phyloP scores from a whole-genome alignment of 1,140 invertebrate genomes.

The Drosophila equinoxialis region DNA sequence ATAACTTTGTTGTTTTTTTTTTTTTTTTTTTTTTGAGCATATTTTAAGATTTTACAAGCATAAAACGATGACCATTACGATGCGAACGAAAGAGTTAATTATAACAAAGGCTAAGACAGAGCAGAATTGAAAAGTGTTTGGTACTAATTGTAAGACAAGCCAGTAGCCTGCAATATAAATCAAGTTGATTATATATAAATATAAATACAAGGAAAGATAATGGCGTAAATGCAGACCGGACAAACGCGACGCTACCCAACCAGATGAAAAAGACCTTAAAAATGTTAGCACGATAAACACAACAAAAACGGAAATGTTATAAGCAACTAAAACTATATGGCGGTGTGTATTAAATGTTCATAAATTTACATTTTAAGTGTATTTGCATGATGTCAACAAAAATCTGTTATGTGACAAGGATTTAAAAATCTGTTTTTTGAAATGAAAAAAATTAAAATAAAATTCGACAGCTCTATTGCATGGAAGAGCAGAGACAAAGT shows the following conservation, averaged over 20 bases:
- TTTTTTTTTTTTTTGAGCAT: conserved; percentile 68
- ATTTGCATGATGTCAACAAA: conserved; percentile 49
- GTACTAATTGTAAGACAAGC: conserved; percentile 39
- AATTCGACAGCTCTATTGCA: conserved; percentile 65
- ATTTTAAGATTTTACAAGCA: conserved; percentile 75
- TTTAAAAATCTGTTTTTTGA: conserved; percentile 53
- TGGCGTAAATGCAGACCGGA: not conserved
- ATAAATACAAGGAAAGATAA: not conserved
- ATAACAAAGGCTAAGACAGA: conserved; percentile 19
- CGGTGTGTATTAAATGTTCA: conserved; percentile 64
- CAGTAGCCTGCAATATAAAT: conserved; percentile 65
- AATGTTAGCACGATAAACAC: conserved; percentile 51
- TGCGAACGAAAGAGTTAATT: not conserved
- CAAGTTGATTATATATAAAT: conserved; percentile 33
- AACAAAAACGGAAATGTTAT: conserved; percentile 33
- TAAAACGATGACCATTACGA: conserved; percentile 38
- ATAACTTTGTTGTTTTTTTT: conserved; percentile 64
- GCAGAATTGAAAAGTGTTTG: conserved; percentile 49
- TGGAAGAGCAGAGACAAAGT: conserved; percentile 32
- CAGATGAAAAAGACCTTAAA: not conserved
- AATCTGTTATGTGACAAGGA: conserved; percentile 58
- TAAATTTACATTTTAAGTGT: conserved; percentile 54
- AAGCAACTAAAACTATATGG: conserved; percentile 40
- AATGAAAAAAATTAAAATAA: not conserved
- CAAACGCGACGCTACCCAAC: not conserved